A percentile compares a stretch with the other conserved stretches of the same genome.
Evolutionary conservation across 2,888 invertebrate species (phyloP).

Genomic region (Nineta flava): DNA sequence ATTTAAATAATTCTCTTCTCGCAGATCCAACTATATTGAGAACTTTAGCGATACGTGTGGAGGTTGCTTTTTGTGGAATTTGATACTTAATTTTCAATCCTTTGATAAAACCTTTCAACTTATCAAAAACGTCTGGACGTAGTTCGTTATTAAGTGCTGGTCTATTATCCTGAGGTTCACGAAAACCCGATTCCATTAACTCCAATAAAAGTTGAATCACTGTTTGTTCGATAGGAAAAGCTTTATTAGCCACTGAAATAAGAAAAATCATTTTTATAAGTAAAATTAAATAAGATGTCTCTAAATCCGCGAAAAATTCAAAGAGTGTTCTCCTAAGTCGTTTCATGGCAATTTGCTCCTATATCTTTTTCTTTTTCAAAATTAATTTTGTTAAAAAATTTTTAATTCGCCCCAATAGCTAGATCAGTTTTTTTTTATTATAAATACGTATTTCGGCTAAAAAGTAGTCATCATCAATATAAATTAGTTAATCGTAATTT

Average conservation of each 20-base stretch:
- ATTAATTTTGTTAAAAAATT: no score
- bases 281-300: background rate
- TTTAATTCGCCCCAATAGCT: no score
- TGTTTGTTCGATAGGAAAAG: conserved; percentile 43
- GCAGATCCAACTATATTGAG: conserved; percentile 27
- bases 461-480: no score
- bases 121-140: conserved; percentile 16
- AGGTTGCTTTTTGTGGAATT: conserved; percentile 26
- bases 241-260: conserved; percentile 56
- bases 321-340: no score
- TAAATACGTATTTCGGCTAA: no score
- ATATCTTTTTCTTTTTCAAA: no score
- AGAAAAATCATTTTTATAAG: background rate
- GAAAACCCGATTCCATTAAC: conserved; percentile 13
- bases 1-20: conserved; percentile 22
- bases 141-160: conserved; percentile 21
- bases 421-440: no score
- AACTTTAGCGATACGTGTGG: conserved; percentile 28
- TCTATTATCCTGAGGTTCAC: conserved; percentile 18
- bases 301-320: no score
- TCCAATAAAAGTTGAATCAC: conserved; percentile 30
- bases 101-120: conserved; percentile 8
- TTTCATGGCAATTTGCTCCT: no score
- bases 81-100: conserved; percentile 24
- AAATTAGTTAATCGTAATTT: no score